Conservation (phyloP, 2,113 vertebrate genomes). For the Cyanistes caeruleus region DNA sequence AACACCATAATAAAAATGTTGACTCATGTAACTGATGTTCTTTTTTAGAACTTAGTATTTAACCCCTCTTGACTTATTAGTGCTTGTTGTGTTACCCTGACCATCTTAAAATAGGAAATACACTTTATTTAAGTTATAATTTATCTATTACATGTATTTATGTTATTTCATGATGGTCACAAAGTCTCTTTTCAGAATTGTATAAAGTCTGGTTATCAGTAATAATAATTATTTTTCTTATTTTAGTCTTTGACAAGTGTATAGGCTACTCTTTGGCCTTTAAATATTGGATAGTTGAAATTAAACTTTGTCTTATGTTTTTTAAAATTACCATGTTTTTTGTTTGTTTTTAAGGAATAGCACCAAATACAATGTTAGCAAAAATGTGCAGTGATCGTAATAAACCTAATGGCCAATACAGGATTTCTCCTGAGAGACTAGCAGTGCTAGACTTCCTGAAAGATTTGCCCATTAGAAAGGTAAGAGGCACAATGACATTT, state of each 20-base stretch:
- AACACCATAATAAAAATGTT: neutral
- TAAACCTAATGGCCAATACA: slow-evolving; percentile 94
- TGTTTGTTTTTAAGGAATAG: slow-evolving; percentile 84
- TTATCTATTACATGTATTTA: neutral
- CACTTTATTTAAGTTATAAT: neutral
- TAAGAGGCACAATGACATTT: slow-evolving; percentile 47
- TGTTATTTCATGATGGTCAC: neutral
- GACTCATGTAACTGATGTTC: neutral
- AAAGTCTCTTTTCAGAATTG: neutral
- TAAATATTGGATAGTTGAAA: neutral
- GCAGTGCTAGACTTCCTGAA: slow-evolving; percentile 90
- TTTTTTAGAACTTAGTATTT: neutral
- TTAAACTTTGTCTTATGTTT: neutral
- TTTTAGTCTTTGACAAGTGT: neutral
- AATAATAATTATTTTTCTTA: neutral
- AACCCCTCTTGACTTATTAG: neutral
- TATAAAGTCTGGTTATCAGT: neutral
- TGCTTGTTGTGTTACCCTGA: neutral
- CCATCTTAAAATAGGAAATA: neutral
- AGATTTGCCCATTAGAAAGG: slow-evolving; percentile 93
- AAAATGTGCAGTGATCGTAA: slow-evolving; percentile 98
- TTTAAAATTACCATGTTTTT: neutral
- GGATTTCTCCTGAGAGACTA: slow-evolving; percentile 79
- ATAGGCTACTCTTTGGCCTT: neutral
- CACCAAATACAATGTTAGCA: slow-evolving; percentile 93